Percentiles rank a stretch among this genome's conserved stretches.
Conservation (phyloP, 64 coral and sea anemone species). For the Montipora capricornis region DNA sequence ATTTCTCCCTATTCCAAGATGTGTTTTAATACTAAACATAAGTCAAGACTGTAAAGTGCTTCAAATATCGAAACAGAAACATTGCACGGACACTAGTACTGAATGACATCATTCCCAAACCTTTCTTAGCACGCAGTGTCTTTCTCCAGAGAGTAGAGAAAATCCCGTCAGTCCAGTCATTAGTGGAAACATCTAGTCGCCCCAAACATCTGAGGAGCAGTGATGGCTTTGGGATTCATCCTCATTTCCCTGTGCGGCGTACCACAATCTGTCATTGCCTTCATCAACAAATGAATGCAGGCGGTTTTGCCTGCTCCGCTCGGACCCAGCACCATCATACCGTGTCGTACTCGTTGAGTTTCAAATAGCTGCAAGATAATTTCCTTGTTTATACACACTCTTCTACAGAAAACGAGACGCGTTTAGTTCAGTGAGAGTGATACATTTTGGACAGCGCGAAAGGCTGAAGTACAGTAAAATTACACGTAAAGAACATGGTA, state of each 20-base stretch:
- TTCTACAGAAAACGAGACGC: not conserved
- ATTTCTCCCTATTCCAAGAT: too few relatives aligned
- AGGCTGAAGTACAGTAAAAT: too few relatives aligned
- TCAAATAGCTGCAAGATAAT: slow-evolving; percentile 81
- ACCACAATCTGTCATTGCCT: slow-evolving; percentile 96
- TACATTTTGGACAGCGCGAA: not conserved
- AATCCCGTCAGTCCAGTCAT: slow-evolving; percentile 99
- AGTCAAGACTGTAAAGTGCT: too few relatives aligned
- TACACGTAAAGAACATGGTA: too few relatives aligned
- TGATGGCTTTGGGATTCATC: slow-evolving; percentile 99
- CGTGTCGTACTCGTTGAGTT: slow-evolving; percentile 98
- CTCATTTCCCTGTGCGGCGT: slow-evolving; percentile 97
- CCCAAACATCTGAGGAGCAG: slow-evolving; percentile 99
- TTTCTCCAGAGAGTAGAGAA: slow-evolving; percentile 99
- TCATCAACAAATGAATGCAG: slow-evolving; percentile 94
- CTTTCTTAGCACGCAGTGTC: slow-evolving; percentile 99
- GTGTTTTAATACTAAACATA: too few relatives aligned
- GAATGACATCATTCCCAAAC: slow-evolving; percentile 1
- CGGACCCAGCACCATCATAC: slow-evolving; percentile 99
- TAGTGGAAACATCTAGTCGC: slow-evolving; percentile 89
- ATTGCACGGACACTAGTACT: too few relatives aligned
- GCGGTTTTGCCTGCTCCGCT: slow-evolving; percentile 97
- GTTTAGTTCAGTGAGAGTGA: not conserved
- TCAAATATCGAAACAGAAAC: too few relatives aligned
- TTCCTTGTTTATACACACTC: not conserved